Evolutionary conservation across 1,140 invertebrate genomes (phyloP).

Genomic region (Zaprionus ornatus): DNA sequence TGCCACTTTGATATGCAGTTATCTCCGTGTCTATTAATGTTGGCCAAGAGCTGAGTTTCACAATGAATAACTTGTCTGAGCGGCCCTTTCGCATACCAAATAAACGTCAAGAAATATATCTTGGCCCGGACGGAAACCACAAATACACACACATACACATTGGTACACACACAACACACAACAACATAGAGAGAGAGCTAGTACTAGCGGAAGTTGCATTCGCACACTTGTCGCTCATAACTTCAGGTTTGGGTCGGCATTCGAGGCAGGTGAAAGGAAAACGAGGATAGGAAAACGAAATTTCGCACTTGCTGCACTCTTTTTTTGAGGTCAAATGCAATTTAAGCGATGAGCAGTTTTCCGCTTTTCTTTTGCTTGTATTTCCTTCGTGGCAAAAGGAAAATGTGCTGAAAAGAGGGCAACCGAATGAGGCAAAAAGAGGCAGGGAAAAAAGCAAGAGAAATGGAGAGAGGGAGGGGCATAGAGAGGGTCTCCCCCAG

Average conservation of each 20-base stretch:
- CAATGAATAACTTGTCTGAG: constrained; percentile 34
- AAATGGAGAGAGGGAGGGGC: constrained; percentile 39
- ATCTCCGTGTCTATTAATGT: constrained; percentile 39
- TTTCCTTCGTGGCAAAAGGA: constrained; percentile 17
- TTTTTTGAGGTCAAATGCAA: constrained; percentile 51
- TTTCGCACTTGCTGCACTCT: constrained; percentile 53
- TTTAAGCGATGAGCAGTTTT: constrained; percentile 45
- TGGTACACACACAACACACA: neutral
- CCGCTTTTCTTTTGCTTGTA: constrained; percentile 4
- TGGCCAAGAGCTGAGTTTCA: constrained; percentile 27
- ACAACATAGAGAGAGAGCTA: neutral
- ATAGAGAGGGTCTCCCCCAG: too few relatives aligned
- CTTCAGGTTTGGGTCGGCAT: constrained; percentile 66
- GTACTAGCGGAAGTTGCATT: constrained; percentile 61
- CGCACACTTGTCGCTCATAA: constrained; percentile 80
- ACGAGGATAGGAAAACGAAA: constrained; percentile 43
- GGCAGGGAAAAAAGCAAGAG: too few relatives aligned
- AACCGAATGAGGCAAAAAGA: constrained; percentile 29
- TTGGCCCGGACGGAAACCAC: constrained; percentile 35
- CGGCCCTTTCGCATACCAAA: constrained; percentile 33
- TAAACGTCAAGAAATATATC: constrained; percentile 52
- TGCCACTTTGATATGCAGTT: constrained; percentile 21
- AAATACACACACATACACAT: constrained; percentile 9
- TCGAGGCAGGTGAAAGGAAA: constrained; percentile 67
- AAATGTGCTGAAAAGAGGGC: constrained; percentile 48